A percentile compares a stretch with the other conserved stretches of the same genome.
These are phyloP conservation scores for Pyrgus malvae DNA, from an alignment of 2,888 invertebrate species.

Conservation along the genomic window DNA sequence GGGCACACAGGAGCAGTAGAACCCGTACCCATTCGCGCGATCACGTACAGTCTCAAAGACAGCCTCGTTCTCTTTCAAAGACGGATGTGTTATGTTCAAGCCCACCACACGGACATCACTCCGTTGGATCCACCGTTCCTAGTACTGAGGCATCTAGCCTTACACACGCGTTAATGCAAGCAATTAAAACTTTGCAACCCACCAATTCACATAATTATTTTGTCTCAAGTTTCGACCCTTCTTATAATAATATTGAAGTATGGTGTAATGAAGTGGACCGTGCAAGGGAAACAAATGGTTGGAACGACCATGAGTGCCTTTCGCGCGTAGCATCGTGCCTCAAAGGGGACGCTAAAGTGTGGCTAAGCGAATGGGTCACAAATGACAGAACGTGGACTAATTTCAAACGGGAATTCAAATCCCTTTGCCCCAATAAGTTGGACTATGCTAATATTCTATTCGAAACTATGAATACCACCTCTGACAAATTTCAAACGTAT, in stretches of 20 bases:
- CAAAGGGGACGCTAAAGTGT: constrained; percentile 21
- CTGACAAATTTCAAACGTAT: background rate
- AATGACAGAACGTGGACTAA: background rate
- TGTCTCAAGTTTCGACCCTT: constrained; percentile 31
- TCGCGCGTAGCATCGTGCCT: constrained; percentile 26
- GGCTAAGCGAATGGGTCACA: background rate
- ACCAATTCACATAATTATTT: constrained; percentile 26
- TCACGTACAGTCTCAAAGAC: background rate
- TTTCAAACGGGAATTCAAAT: background rate
- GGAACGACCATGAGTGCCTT: constrained; percentile 31
- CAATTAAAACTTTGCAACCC: background rate
- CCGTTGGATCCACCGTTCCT: background rate
- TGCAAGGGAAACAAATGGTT: constrained; percentile 21
- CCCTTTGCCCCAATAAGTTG: background rate
- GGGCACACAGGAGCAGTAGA: too few relatives aligned
- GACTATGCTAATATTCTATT: constrained; percentile 3
- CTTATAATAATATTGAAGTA: constrained; percentile 20
- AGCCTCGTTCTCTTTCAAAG: background rate
- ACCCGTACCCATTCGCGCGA: too few relatives aligned
- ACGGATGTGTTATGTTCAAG: background rate
- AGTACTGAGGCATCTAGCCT: background rate
- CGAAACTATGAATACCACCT: background rate
- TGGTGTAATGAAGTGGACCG: constrained; percentile 30
- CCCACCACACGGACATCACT: background rate
- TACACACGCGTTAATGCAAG: background rate